phyloP scores from a whole-genome alignment of 1,140 invertebrate species.

The Tetramorium simillimum region DNA sequence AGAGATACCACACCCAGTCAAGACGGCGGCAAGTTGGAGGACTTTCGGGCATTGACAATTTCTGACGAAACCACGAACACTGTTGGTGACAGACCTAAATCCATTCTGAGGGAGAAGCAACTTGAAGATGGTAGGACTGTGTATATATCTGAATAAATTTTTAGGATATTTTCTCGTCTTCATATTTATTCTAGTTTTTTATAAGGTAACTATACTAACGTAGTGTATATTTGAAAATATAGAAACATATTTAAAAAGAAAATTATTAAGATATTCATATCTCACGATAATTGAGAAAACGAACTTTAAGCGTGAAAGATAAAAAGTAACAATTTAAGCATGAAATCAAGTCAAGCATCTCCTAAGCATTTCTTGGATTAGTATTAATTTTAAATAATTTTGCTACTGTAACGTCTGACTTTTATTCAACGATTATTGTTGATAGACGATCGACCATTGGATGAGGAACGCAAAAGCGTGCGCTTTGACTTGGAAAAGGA shows the following conservation, averaged over 20 bases:
- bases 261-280: neutral
- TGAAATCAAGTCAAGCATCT: too few relatives aligned
- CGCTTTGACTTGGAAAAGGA: constrained; percentile 87
- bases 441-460: constrained; percentile 84
- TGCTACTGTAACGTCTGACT: neutral
- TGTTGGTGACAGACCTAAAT: constrained; percentile 87
- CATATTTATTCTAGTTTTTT: neutral
- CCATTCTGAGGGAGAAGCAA: constrained; percentile 90
- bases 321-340: too few relatives aligned
- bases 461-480: constrained; percentile 91
- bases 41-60: constrained; percentile 69
- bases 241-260: neutral
- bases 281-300: neutral
- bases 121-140: constrained; percentile 84
- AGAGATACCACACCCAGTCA: constrained; percentile 82
- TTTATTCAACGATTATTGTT: neutral
- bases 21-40: constrained; percentile 78
- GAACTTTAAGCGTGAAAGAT: neutral
- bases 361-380: neutral
- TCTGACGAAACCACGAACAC: constrained; percentile 67
- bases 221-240: neutral
- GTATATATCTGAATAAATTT: neutral
- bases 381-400: neutral
- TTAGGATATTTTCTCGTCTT: neutral
- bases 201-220: neutral